Base-by-base conservation (phyloP, 30 jellyfish, hydroid and myxozoan genomes). In the Sanderia malayensis region DNA sequence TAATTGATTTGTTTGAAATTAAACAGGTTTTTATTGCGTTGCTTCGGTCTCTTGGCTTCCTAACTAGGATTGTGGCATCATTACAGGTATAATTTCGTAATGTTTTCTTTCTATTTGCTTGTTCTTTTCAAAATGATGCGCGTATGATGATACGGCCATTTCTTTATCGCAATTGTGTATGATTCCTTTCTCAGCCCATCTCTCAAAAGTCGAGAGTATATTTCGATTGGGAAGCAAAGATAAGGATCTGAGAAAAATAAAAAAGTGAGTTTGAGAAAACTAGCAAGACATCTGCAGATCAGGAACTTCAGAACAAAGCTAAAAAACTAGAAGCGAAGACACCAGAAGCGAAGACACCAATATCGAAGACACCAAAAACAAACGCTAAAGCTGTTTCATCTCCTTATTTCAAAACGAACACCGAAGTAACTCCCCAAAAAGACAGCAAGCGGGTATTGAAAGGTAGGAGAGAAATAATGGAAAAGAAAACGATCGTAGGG, bases 21-120 rank as follows among this genome's bases (percentile, higher is more conserved):
- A n/a, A n/a, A 19, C 74, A 91, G 98, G 29, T 91, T n/a, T 80
- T 91, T 69, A 88, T 84, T n/a, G 73, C 70, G 11, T 27, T 81
- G 26, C 85, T 92, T 22, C 87, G 98, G 11, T 55, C 95, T 4
- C 34, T 84, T 58, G 98, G 98, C 33, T 76, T 92, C 18, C 20
- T 65, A 23, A 46, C 98, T 0, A 41, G 98, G 27, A 58, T 92
- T 33, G 88, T 84, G 41, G 31, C 22, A 18, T 92, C 98, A 13
- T 34, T 84, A 11, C 98, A 92, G 92, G 96, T 84, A 25, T 3
- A 70, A 13, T 45, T 55, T 18, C 10, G 72, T 11, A 27, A 0
- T 2, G 17, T 9, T 1, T 15, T 46, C n/a, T 21, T 21, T 73
- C 19, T 15, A 15, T 2, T 33, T 28, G 21, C 44, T 41, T 33